Conservation (phyloP, 2,113 vertebrate genomes). For the Microcebus jonahi region DNA sequence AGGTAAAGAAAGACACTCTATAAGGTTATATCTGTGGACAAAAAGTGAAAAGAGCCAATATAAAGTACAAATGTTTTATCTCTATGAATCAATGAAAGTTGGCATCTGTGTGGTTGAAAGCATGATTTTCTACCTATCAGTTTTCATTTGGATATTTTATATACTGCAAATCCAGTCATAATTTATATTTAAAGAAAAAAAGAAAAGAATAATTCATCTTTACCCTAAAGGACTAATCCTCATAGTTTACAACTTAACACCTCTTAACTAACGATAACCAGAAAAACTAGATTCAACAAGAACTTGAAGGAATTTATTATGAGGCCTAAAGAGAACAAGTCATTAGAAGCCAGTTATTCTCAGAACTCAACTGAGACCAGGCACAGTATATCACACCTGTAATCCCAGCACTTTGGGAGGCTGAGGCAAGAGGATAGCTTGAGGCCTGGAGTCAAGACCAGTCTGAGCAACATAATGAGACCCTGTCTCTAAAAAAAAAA, state of each 20-base stretch:
- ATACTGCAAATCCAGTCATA: neutral
- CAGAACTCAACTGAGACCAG: neutral
- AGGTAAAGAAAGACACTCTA: neutral
- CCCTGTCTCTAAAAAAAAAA: no score
- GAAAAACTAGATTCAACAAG: neutral
- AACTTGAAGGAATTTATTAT: neutral
- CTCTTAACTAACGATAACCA: conserved; percentile 1
- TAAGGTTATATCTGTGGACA: conserved; percentile 2
- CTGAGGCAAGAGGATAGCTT: no score
- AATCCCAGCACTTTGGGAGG: no score
- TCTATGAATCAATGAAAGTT: conserved; percentile 11
- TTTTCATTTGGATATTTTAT: conserved; percentile 35
- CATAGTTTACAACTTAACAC: neutral
- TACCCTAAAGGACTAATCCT: neutral
- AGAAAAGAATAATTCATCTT: neutral
- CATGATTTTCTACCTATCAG: neutral
- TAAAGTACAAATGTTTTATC: neutral
- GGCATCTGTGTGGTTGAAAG: neutral
- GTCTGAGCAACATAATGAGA: no score
- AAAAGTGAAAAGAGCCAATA: neutral
- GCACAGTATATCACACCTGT: no score
- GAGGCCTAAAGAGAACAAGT: neutral
- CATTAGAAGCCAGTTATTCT: conserved; percentile 2
- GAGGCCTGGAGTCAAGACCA: no score
- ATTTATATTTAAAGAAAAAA: conserved; percentile 17